phyloP scores from a whole-genome alignment of 2,797 vertebrate species.

The Periparus ater region DNA sequence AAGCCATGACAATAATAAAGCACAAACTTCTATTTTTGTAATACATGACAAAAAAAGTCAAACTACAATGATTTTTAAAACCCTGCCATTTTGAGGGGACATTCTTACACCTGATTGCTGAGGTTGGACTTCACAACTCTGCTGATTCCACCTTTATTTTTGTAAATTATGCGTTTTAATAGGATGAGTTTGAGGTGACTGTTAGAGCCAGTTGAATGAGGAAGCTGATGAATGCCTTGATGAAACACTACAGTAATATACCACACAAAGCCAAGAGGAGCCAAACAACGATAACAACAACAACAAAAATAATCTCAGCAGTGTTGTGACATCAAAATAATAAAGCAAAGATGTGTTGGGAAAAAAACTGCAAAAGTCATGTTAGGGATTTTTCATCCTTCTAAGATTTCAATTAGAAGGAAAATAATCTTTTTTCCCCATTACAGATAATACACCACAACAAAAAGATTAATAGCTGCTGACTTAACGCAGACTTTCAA shows the following conservation, averaged over 20 bases:
- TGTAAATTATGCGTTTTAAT: neutral
- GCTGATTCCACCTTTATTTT: neutral
- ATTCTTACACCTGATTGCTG: neutral
- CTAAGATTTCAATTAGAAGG: constrained; percentile 27
- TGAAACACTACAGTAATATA: neutral
- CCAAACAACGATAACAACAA: neutral
- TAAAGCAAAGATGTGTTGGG: neutral
- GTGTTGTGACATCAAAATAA: neutral
- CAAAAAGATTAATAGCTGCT: constrained; percentile 44
- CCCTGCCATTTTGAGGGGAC: neutral
- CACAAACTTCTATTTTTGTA: neutral
- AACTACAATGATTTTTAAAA: neutral
- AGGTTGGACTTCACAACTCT: neutral
- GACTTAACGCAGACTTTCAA: neutral
- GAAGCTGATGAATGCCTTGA: neutral
- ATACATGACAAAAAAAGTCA: neutral
- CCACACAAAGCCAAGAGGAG: neutral
- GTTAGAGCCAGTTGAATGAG: neutral
- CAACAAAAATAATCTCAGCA: neutral
- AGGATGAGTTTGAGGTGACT: neutral
- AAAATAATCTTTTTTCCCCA: neutral
- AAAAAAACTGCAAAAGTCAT: neutral
- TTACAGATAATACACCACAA: constrained; percentile 21
- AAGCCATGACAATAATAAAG: neutral
- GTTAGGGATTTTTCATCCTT: neutral